Evolutionary conservation across 2,797 vertebrate genomes (phyloP), one percentile per base, ranked within the genome.

Genomic region (Balearica regulorum): DNA sequence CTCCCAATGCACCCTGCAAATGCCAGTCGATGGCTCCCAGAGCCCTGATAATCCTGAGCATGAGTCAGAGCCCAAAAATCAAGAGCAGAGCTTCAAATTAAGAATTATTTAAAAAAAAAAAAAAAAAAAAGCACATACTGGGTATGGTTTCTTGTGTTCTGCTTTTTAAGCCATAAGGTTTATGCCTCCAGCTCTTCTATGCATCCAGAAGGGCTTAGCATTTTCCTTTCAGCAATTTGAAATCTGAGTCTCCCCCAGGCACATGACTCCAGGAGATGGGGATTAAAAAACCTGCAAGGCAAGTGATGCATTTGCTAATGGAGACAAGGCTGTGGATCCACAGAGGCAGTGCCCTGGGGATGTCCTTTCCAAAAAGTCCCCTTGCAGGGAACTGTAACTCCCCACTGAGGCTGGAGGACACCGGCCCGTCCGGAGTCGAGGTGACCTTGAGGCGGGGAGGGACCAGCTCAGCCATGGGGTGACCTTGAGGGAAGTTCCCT

Each of bases 21-120:
- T 95, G 94, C 93, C 96, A 94, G 41, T 60, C 86, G 2, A 93
- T 87, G 78, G 78, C 55, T 95, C 93, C 90, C 94, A 89, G 90
- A 82, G 78, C 49, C 49, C 88, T 69, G 89, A 94, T 96, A 95
- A 95, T 78, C 89, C 82, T 0, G 0, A 69, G 78, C 44, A 16
- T 84, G 94, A 93, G 51, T 95, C 94, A 97, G 70, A 94, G 77
- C 41, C 48, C 73, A 70, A 87, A 86, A 90, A 72, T 84, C 43
- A 87, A 75, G 46, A 82, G 66, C 75, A 77, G 75, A 90, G 22
- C 39, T 89, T 91, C 66, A 76, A 87, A 91, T 82, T 58, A 76
- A 81, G 70, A 72, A 28, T 81, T 92, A 64, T 57, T 71, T n/a
- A n/a, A 6, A 55, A 12, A 10, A 26, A 29, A 20, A 35, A 6